Base-by-base conservation (phyloP, 23 tunicate species). In the Styela plicata region DNA sequence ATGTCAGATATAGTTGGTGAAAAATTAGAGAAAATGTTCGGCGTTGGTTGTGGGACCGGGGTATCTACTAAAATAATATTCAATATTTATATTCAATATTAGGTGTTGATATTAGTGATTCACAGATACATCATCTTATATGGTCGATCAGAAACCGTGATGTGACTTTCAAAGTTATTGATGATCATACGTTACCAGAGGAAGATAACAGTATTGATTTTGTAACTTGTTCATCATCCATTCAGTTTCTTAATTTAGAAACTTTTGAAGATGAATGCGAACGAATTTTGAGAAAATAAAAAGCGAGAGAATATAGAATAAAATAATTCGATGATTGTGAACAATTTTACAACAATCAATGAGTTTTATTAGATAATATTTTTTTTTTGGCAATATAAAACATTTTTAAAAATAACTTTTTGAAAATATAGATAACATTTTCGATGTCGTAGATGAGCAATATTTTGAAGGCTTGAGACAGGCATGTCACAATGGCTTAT, bases 31-130 rank as follows among this genome's bases (percentile, higher is more conserved):
- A 13, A 16, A 33, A 71, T 71, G 77, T 36, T 71, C 5, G 77
- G 29, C 37, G 35, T 71, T 27, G 77, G 77, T 2, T 71, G 77
- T 29, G 77, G 77, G 2, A 34, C 20, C 37, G 77, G 77, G 5
- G 3, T 30, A 29, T 71, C 77, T 3, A 71, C 77, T 26, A 32
- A 32, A n/a, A 21, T 71, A 2, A 18, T 71, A 13, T 29, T 27
- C 24, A 27, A 21, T 33, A 71, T 71, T 71, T 71, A 16, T 34
- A 71, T 5, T 22, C 24, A 30, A 71, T 71, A 30, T 5, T 71
- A 71, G 77, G 77, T 3, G 34, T 71, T 32, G 77, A 30, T 34
- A 3, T 71, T 18, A 71, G 77, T 30, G 34, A 71, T 18, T 71
- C 77, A 3, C 77, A 71, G 17, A 71, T 71, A 27, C 24, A 31